These are phyloP conservation scores for Zapornia atra DNA, from an alignment of 2,113 vertebrate species.

Conservation along the genomic window DNA sequence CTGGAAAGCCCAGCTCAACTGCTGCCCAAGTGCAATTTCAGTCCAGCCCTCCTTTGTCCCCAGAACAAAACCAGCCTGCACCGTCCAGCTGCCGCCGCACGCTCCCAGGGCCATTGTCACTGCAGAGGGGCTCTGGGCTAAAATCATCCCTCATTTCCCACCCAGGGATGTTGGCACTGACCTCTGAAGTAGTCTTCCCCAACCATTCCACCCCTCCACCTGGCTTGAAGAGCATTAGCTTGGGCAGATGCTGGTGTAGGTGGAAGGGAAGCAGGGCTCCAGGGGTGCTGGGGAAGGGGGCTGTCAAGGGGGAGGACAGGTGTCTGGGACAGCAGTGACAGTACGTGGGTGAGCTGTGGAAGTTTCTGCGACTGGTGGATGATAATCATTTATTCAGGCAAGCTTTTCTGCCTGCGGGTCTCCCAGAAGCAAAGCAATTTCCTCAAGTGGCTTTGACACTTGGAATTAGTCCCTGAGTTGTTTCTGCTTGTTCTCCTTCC, in stretches of 20 bases:
- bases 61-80: neutral
- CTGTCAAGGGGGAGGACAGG: rapidly evolving
- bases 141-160: neutral
- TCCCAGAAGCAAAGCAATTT: conserved; percentile 24
- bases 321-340: neutral
- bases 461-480: neutral
- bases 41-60: neutral
- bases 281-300: neutral
- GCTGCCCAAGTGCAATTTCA: neutral
- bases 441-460: conserved; percentile 22
- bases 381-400: neutral
- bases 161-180: rapidly evolving
- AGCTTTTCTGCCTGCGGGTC: neutral
- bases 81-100: neutral
- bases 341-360: rapidly evolving
- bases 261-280: neutral
- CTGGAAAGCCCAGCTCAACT: neutral
- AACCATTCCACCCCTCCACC: rapidly evolving
- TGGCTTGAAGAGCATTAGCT: neutral
- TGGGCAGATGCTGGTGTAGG: neutral
- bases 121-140: neutral
- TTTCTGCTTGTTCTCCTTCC: neutral
- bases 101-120: neutral
- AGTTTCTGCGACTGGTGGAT: rapidly evolving
- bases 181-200: rapidly evolving